Conservation (phyloP, 2,113 vertebrate genomes). For the Nothoprocta pentlandii region DNA sequence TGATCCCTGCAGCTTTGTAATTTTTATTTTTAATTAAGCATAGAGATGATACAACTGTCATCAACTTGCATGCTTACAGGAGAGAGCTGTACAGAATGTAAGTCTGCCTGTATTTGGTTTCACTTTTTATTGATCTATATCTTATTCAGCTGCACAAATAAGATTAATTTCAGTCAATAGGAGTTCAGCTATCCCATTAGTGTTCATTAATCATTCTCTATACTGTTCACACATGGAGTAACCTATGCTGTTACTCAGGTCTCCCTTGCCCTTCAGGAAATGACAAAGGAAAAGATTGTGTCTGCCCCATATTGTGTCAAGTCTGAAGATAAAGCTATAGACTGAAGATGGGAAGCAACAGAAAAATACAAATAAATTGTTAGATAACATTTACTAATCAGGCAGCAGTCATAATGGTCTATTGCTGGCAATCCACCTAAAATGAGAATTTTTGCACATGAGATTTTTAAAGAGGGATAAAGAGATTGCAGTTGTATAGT, state of each 20-base stretch:
- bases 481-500: background rate
- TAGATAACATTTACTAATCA: background rate
- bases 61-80: background rate
- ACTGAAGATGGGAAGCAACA: background rate
- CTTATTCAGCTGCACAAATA: background rate
- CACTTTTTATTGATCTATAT: background rate
- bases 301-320: background rate
- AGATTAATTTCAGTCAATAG: background rate
- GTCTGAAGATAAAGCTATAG: background rate
- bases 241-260: background rate
- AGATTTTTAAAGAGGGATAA: background rate
- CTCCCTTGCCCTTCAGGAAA: background rate
- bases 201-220: background rate
- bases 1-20: background rate
- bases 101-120: background rate
- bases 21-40: background rate
- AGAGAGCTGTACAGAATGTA: background rate
- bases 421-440: background rate
- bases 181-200: background rate
- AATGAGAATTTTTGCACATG: background rate
- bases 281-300: background rate
- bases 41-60: background rate
- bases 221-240: background rate
- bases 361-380: background rate
- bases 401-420: background rate